Percentiles rank a stretch among this genome's conserved stretches.
These are phyloP conservation scores for Caradrina clavipalpis DNA, from an alignment of 2,888 invertebrate genomes.

Conservation along the genomic window DNA sequence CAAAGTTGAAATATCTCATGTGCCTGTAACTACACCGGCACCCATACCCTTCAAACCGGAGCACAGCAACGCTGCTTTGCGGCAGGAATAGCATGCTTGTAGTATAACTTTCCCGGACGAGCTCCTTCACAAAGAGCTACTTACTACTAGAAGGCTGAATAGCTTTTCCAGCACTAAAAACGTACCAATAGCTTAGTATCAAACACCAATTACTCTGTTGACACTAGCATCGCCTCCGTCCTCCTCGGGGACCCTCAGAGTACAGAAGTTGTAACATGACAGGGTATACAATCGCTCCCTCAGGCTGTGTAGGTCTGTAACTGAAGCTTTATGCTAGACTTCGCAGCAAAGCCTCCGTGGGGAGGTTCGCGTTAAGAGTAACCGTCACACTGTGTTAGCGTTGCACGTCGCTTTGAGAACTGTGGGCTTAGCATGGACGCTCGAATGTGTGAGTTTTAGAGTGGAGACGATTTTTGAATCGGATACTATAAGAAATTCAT, in stretches of 20 bases:
- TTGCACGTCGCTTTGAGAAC: conserved; percentile 16
- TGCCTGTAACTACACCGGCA: too few relatives aligned
- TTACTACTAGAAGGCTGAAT: too few relatives aligned
- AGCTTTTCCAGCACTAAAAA: not conserved
- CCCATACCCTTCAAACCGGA: too few relatives aligned
- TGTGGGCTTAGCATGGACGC: too few relatives aligned
- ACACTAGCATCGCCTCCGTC: not conserved
- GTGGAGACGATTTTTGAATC: too few relatives aligned
- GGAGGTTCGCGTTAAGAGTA: conserved; percentile 25
- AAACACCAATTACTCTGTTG: not conserved
- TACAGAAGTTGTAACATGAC: conserved; percentile 6
- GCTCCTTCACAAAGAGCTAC: too few relatives aligned
- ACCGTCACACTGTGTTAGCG: conserved; percentile 11
- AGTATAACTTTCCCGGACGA: too few relatives aligned
- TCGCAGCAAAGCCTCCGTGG: conserved; percentile 16
- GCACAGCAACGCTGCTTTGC: too few relatives aligned
- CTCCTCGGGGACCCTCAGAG: not conserved
- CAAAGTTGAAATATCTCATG: too few relatives aligned
- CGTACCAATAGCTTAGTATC: not conserved
- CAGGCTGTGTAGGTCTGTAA: conserved; percentile 16
- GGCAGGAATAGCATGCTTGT: too few relatives aligned
- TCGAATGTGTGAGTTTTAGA: too few relatives aligned
- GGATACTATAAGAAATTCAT: too few relatives aligned
- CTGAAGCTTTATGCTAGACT: conserved; percentile 14
- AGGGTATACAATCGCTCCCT: conserved; percentile 22